These are phyloP conservation scores for Trypoxylon attenuatum DNA, from an alignment of 2,888 invertebrate species.

Conservation along the genomic window DNA sequence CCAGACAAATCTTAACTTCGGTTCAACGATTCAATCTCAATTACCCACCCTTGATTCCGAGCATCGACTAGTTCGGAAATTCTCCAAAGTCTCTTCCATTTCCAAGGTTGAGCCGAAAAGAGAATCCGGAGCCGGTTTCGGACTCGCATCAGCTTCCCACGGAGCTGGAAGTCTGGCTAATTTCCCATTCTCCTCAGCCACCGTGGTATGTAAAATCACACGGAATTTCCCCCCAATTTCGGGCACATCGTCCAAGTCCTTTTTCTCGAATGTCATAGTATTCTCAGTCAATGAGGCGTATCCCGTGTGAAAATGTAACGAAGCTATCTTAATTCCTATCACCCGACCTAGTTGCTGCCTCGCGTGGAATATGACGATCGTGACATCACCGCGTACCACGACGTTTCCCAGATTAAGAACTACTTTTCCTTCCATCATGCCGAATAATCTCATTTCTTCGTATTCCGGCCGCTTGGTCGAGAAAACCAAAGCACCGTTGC, in stretches of 20 bases:
- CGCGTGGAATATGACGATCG: constrained; percentile 88
- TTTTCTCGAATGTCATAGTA: constrained; percentile 83
- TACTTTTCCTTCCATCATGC: constrained; percentile 84
- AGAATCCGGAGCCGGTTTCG: constrained; percentile 77
- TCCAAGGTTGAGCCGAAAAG: constrained; percentile 87
- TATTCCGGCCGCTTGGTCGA: constrained; percentile 90
- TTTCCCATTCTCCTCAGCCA: constrained; percentile 82
- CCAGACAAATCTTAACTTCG: too few species aligned
- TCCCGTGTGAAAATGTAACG: constrained; percentile 93
- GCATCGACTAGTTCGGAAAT: constrained; percentile 76
- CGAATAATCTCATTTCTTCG: constrained; percentile 87
- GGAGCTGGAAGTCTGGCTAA: constrained; percentile 82
- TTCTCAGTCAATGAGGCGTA: constrained; percentile 86
- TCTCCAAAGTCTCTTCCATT: constrained; percentile 88
- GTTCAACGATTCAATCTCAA: too few species aligned
- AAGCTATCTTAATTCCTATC: constrained; percentile 89
- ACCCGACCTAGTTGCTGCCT: constrained; percentile 89
- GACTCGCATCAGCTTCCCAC: constrained; percentile 82
- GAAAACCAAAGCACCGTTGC: constrained; percentile 88
- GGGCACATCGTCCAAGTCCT: constrained; percentile 87
- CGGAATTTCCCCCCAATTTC: constrained; percentile 82
- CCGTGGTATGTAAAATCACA: constrained; percentile 82
- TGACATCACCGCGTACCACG: constrained; percentile 90
- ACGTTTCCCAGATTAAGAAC: constrained; percentile 73
- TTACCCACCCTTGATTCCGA: neutral